Evolutionary conservation across 2,113 vertebrate genomes (phyloP).

Genomic region (Microcebus griseorufus): DNA sequence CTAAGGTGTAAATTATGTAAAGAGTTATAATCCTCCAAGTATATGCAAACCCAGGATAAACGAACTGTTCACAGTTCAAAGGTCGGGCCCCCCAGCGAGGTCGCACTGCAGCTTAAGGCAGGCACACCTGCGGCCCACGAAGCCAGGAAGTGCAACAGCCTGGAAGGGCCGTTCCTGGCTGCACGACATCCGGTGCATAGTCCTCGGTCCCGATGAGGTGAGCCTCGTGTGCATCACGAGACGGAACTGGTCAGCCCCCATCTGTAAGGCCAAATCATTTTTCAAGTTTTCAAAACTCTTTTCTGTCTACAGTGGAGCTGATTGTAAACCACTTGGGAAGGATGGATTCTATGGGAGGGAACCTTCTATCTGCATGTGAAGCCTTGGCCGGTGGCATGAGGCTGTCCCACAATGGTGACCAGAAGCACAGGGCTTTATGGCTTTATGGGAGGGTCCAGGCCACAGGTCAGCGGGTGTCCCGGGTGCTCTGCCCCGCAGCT

Average conservation of each 20-base stretch:
- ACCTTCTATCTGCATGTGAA: rapidly evolving
- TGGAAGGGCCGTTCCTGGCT: rapidly evolving
- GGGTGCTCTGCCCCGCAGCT: background rate
- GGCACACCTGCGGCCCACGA: rapidly evolving
- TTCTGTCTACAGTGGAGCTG: background rate
- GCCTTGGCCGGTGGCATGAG: background rate
- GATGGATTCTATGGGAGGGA: background rate
- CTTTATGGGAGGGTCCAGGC: background rate
- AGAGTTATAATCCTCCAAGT: background rate
- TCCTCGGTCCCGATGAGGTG: rapidly evolving
- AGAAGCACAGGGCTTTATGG: no score
- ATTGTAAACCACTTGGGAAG: background rate
- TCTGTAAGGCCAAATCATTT: background rate
- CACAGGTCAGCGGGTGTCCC: background rate
- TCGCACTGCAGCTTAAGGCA: background rate
- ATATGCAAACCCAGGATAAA: background rate
- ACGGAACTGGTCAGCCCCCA: background rate
- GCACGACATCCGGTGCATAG: rapidly evolving
- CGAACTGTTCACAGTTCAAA: background rate
- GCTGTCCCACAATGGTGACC: rapidly evolving
- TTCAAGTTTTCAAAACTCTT: background rate
- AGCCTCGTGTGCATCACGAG: background rate
- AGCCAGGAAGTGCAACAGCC: background rate
- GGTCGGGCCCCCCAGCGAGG: rapidly evolving
- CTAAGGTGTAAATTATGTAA: slow-evolving; percentile 47